Conservation (phyloP, 2,888 invertebrate species). For the Mechanitis messenoides region DNA sequence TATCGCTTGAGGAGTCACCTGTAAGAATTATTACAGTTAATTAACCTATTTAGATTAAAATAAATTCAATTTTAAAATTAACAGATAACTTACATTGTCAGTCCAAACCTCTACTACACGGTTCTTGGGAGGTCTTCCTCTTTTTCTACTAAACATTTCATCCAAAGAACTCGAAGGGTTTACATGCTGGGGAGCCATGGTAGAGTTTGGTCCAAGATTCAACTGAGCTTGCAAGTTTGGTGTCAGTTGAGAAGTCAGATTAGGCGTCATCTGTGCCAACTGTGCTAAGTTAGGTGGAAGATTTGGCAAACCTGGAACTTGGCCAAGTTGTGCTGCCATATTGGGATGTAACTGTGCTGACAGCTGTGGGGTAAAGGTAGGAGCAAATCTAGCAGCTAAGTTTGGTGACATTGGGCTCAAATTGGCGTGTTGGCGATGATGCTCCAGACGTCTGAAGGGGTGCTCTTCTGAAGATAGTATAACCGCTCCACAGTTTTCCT, state of each 20-base stretch:
- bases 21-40: constrained; percentile 29
- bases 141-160: constrained; percentile 93
- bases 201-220: constrained; percentile 58
- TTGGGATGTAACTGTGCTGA: constrained; percentile 70
- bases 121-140: constrained; percentile 98
- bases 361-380: constrained; percentile 71
- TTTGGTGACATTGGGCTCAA: constrained; percentile 78
- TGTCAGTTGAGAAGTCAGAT: constrained; percentile 57
- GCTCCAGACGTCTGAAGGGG: constrained; percentile 87
- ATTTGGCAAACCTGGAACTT: constrained; percentile 58
- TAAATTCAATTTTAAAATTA: neutral
- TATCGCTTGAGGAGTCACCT: constrained; percentile 90
- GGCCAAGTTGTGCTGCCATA: constrained; percentile 69
- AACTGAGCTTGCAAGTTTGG: constrained; percentile 68
- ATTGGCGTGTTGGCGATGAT: constrained; percentile 90
- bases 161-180: constrained; percentile 85
- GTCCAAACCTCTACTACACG: constrained; percentile 94
- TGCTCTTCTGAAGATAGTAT: constrained; percentile 85
- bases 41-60: neutral
- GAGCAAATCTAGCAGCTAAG: constrained; percentile 75
- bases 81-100: constrained; percentile 80
- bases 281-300: constrained; percentile 69
- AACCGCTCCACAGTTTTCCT: constrained; percentile 88
- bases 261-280: constrained; percentile 69
- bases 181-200: constrained; percentile 57